phyloP scores from a whole-genome alignment of 2,113 vertebrate species.

The Upupa epops region DNA sequence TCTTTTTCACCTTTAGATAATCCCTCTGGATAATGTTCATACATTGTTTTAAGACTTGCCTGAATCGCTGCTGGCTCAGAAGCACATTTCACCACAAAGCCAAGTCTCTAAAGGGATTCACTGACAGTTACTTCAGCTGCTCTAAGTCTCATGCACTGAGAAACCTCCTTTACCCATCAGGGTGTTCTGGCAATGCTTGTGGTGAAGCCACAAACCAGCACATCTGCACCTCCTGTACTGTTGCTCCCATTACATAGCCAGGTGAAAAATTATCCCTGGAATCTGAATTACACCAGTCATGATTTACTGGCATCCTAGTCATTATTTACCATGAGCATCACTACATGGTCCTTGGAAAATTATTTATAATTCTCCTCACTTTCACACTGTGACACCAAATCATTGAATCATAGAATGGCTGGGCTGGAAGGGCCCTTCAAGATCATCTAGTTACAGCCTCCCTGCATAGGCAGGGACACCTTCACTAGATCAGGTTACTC shows the following conservation, averaged over 20 bases:
- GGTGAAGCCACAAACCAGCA: background rate
- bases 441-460: too few species aligned
- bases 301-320: background rate
- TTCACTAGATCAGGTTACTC: too few species aligned
- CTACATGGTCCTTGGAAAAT: background rate
- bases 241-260: background rate
- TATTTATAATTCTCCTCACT: background rate
- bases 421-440: too few species aligned
- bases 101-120: background rate
- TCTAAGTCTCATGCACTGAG: fast-evolving
- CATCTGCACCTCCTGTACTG: background rate
- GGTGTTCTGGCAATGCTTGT: background rate
- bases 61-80: background rate
- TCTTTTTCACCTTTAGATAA: background rate
- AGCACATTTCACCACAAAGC: background rate
- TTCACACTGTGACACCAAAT: background rate
- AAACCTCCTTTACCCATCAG: background rate
- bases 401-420: too few species aligned
- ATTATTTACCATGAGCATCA: background rate
- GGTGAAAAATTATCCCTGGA: background rate
- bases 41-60: background rate
- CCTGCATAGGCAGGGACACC: too few species aligned
- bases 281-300: background rate
- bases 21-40: background rate
- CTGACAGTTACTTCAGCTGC: background rate